A percentile compares a stretch with the other conserved stretches of the same genome.
Evolutionary conservation across 2,888 invertebrate species (phyloP).

Genomic region (Parnassius glacialis): DNA sequence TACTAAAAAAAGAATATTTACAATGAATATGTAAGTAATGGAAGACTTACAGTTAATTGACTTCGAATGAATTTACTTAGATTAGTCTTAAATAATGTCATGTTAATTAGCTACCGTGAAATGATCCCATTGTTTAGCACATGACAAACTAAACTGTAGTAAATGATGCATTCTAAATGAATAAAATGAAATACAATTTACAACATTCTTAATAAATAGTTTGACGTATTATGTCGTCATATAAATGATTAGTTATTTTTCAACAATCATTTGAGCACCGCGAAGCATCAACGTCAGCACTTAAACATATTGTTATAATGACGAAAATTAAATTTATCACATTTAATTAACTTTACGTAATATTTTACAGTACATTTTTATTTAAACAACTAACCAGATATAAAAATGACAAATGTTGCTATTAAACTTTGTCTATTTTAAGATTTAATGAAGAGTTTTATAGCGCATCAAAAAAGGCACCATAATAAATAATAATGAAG

Average conservation of each 20-base stretch:
- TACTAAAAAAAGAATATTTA: slow-evolving; percentile 49
- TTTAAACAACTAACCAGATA: neutral
- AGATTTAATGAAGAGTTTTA: slow-evolving; percentile 17
- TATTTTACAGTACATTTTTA: neutral
- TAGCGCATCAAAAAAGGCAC: too few relatives aligned
- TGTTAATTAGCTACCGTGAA: slow-evolving; percentile 35
- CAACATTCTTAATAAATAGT: slow-evolving; percentile 20
- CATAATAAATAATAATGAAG: too few relatives aligned
- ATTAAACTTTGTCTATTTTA: too few relatives aligned
- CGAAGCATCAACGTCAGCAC: slow-evolving; percentile 3
- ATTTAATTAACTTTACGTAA: slow-evolving; percentile 10
- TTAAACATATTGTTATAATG: slow-evolving; percentile 7
- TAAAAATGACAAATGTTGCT: too few relatives aligned
- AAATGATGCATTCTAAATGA: slow-evolving; percentile 1
- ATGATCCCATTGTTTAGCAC: slow-evolving; percentile 28
- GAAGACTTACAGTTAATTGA: slow-evolving; percentile 65
- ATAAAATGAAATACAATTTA: slow-evolving; percentile 7
- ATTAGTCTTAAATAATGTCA: slow-evolving; percentile 31
- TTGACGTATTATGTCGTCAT: neutral
- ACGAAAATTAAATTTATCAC: slow-evolving; percentile 14
- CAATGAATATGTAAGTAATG: slow-evolving; percentile 49
- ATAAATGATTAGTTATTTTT: slow-evolving; percentile 5
- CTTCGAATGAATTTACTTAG: slow-evolving; percentile 36
- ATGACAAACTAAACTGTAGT: slow-evolving; percentile 31
- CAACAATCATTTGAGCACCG: slow-evolving; percentile 22